These are phyloP conservation scores for Mixornis gularis DNA, from an alignment of 2,113 vertebrate species.

Conservation along the genomic window DNA sequence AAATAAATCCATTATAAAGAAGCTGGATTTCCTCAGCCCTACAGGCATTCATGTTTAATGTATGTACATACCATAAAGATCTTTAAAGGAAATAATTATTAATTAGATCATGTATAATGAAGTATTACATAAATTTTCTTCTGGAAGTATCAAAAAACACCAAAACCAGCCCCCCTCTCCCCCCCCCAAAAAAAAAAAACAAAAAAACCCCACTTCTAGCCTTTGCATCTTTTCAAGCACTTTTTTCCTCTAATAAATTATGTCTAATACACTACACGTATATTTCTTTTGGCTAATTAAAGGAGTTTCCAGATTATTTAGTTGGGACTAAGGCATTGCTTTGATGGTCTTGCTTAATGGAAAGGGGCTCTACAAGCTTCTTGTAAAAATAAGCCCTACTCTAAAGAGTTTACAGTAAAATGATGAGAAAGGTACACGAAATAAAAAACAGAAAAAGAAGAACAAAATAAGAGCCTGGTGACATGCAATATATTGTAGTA, in stretches of 20 bases:
- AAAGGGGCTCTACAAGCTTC: not conserved
- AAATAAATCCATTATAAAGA: slow-evolving; percentile 9
- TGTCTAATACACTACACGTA: not conserved
- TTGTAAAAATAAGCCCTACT: not conserved
- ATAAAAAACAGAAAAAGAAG: not conserved
- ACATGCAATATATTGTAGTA: not conserved
- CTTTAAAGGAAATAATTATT: not conserved
- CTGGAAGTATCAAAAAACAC: not conserved
- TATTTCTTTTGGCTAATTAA: not conserved
- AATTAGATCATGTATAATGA: not conserved
- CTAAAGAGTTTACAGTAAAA: not conserved
- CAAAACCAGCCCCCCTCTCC: too few relatives aligned
- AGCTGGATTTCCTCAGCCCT: not conserved
- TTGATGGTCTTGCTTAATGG: not conserved
- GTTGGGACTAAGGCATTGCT: not conserved
- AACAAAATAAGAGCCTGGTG: not conserved
- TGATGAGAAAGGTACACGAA: not conserved
- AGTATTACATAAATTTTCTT: not conserved
- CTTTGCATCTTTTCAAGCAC: not conserved
- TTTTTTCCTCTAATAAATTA: not conserved
- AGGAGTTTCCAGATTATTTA: not conserved
- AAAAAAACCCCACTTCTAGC: not conserved
- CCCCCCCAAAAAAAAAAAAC: not conserved
- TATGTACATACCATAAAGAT: not conserved
- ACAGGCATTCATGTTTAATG: not conserved